Base-by-base conservation (phyloP, 1,140 invertebrate genomes). In the Parapsyche elsis region DNA sequence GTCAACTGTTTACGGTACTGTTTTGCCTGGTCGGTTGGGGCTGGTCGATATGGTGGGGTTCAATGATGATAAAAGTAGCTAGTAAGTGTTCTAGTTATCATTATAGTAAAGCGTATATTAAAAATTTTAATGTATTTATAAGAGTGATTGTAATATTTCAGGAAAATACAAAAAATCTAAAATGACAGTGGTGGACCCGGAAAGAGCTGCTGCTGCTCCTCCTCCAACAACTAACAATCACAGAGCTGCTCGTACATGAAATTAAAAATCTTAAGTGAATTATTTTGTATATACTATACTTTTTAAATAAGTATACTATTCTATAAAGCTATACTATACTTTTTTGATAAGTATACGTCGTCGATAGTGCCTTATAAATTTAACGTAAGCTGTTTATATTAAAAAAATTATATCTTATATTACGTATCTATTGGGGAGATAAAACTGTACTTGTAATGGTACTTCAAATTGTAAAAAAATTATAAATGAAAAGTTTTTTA, bases 1-100 rank as follows among this genome's bases (percentile, higher is more conserved):
- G 94, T 44, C 97, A 98, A 87, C 89, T 96, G 71, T 97, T 97
- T 88, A 97, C 96, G 4, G 94, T 98, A n/a, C 91, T 98, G 23
- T 98, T 98, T 87, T 94, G 97, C 81, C 91, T 98, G 7, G 97
- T 99, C 30, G 97, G 97, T 2, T 99, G 97, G 97, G 97, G 97
- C 81, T 99, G 97, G 97, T 97, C 96, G 38, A 94, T 98, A 74
- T 97, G 96, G 91, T 99, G 97, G 97, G 97, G 97, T 19, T 92
- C 97, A 78, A 96, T 96, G 82, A 95, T 98, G 86, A 80, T 89
- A 46, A 85, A 84, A 83, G 86, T 85, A 30, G 85, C 88, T 10
- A 86, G 88, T 89, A 70, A 88, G 87, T 87, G 70, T 49, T 5
- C 9, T 49, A 14, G 21, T 38, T 10, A 38, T 53, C 2, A 7